Evolutionary conservation across 1,140 invertebrate species (phyloP), one percentile per base, ranked within the genome.

Genomic region (Cotesia typhae): DNA sequence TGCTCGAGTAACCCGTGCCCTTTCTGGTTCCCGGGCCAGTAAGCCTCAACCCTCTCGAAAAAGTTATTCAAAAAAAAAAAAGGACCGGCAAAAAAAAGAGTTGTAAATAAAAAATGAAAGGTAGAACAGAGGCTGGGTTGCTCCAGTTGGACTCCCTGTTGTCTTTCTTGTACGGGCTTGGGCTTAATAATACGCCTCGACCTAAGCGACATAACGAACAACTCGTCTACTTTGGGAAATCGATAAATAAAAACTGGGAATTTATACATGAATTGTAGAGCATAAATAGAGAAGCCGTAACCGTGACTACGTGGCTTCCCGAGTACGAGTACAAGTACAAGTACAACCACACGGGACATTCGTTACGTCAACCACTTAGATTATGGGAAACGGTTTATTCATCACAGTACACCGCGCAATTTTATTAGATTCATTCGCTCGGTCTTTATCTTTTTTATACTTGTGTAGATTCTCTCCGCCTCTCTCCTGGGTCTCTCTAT

Each of bases 1-100:
- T 78, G 75, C 75, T 77, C 57, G 59, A 74, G 74, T 80, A 80
- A 78, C 77, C 73, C 59, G 37, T 36, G 12, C 47, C 47, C 41
- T 12, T 67, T 35, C 38, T 9, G 7, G 28, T 20, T 59, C 52
- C 60, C 14, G 37, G 28, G 28, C 28, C 28, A 28, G 28, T 28
- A 28, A 28, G 51, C 57, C 14, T 41, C 74, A 41, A 67, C 28
- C 36, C 70, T 28, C 28, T 28, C 2, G 28, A 28, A 28, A 28
- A 28, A 28, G 28, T 28, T 28, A 28, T 28, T 28, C 35, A 65
- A 47, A 53, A 53, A 67, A 51, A 53, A 28, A 28, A 28, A 28
- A 28, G 3, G 28, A 28, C 28, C 28, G 28, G 1, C 28, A 28
- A 28, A 28, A 28, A 28, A 28, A 28, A 28, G 28, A 28, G 28